These are phyloP conservation scores for Paedocypris sp. DNA, from an alignment of 2,113 vertebrate genomes.

Conservation along the genomic window DNA sequence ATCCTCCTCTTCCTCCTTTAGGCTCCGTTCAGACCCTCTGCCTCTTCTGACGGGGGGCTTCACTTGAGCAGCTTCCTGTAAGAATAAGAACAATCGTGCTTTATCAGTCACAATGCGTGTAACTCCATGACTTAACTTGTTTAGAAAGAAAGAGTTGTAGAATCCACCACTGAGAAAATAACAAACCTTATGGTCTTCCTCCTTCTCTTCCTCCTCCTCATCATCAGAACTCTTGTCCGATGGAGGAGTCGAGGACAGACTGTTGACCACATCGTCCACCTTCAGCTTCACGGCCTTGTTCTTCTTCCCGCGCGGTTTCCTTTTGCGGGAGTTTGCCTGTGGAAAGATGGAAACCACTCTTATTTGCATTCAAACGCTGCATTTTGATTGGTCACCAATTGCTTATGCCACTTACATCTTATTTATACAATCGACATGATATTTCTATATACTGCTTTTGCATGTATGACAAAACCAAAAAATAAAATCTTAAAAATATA, in stretches of 20 bases:
- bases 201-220: constrained; percentile 61
- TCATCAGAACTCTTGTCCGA: constrained; percentile 88
- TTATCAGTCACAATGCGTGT: neutral
- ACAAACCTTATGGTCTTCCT: constrained; percentile 54
- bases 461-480: no score
- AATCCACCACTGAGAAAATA: neutral
- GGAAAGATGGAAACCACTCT: neutral
- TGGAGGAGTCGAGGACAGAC: constrained; percentile 74
- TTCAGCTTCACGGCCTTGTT: constrained; percentile 77
- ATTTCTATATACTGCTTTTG: no score
- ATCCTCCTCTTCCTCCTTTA: constrained; percentile 41
- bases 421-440: no score
- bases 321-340: constrained; percentile 81
- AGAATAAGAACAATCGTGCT: neutral
- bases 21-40: constrained; percentile 63
- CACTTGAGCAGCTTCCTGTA: constrained; percentile 65
- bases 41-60: constrained; percentile 69
- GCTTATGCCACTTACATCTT: no score
- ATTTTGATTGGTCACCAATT: no score
- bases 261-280: constrained; percentile 79
- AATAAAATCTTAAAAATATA: no score
- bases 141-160: no score
- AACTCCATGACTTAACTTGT: no score
- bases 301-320: constrained; percentile 82
- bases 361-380: no score